Conservation (phyloP, 1,140 invertebrate species). For the Akabosia matsudoensis region DNA sequence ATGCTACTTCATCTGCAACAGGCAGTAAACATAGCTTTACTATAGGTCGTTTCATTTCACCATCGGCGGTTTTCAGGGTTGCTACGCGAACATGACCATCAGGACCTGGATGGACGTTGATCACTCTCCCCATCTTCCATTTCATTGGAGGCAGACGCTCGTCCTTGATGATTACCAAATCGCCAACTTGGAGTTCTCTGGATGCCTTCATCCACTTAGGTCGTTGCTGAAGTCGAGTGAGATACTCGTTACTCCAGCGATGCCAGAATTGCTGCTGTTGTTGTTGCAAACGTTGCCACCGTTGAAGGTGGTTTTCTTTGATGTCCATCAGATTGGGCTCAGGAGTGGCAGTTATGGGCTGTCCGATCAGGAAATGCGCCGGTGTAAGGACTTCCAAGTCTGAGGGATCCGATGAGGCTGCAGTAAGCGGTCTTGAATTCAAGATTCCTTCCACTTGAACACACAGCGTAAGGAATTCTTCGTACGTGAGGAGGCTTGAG, state of each 20-base stretch:
- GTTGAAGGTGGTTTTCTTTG: neutral
- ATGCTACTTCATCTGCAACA: neutral
- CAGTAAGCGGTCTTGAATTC: slow-evolving; percentile 46
- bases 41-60: neutral
- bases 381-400: slow-evolving; percentile 47
- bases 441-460: slow-evolving; percentile 47
- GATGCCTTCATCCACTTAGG: slow-evolving; percentile 21
- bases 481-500: slow-evolving; percentile 32
- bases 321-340: neutral
- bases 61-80: neutral
- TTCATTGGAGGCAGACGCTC: slow-evolving; percentile 46
- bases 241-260: slow-evolving; percentile 18
- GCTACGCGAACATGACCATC: slow-evolving; percentile 46
- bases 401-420: slow-evolving; percentile 46
- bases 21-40: neutral
- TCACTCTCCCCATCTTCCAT: slow-evolving; percentile 49
- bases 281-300: slow-evolving; percentile 29
- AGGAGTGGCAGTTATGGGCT: neutral
- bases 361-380: slow-evolving; percentile 36
- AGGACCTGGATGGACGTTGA: slow-evolving; percentile 45
- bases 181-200: neutral
- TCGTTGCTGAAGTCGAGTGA: slow-evolving; percentile 3
- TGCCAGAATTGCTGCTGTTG: neutral
- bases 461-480: slow-evolving; percentile 47
- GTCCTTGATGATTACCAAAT: slow-evolving; percentile 47